Percentiles rank a stretch among this genome's conserved stretches.
phyloP scores from a whole-genome alignment of 2,797 vertebrate species.

The Poeciliopsis infans region DNA sequence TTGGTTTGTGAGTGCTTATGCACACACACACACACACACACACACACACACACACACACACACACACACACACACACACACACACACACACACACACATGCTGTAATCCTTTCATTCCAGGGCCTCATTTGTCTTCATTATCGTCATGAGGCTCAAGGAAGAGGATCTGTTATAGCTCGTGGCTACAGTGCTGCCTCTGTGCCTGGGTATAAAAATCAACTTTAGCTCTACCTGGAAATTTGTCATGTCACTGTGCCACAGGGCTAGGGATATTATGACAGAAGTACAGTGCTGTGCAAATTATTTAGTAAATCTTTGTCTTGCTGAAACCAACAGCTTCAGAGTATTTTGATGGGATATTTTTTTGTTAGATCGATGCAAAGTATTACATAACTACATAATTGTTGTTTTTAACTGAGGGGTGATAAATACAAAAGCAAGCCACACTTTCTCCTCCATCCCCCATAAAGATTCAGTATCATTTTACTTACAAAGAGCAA shows the following conservation, averaged over 20 bases:
- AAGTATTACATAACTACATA: neutral
- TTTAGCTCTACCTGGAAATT: constrained; percentile 54
- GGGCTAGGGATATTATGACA: constrained; percentile 30
- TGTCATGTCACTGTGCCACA: constrained; percentile 57
- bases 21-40: constrained; percentile 8
- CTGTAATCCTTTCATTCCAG: constrained; percentile 68
- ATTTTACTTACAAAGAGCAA: neutral
- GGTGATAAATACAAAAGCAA: neutral
- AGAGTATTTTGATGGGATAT: neutral
- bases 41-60: constrained; percentile 18
- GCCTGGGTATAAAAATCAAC: constrained; percentile 55
- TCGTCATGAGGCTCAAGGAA: constrained; percentile 66
- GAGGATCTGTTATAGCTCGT: constrained; percentile 63
- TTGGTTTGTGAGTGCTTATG: constrained; percentile 21
- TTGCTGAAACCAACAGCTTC: neutral
- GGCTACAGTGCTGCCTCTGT: constrained; percentile 60
- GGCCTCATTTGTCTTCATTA: constrained; percentile 75
- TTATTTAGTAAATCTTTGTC: neutral
- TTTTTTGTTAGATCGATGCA: neutral
- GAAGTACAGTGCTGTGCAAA: constrained; percentile 17
- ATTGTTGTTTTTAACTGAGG: neutral
- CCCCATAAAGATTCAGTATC: neutral
- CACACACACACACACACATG: constrained; percentile 17
- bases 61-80: constrained; percentile 12
- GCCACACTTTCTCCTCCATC: neutral